phyloP scores from a whole-genome alignment of 2,113 vertebrate genomes.

The Coturnix japonica region DNA sequence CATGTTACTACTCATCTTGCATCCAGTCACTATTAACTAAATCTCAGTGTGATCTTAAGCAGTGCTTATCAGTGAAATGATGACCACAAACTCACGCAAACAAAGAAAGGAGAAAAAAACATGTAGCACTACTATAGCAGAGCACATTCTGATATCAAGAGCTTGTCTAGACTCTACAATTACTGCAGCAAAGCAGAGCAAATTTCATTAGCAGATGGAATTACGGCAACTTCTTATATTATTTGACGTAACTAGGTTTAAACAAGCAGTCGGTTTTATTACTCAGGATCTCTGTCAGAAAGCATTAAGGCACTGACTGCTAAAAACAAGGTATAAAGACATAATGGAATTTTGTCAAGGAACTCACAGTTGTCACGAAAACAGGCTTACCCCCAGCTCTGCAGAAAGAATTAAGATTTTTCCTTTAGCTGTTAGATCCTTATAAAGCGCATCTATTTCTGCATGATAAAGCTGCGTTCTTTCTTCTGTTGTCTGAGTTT shows the following conservation, averaged over 20 bases:
- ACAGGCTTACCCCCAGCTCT: conserved; percentile 87
- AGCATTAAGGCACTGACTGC: background rate
- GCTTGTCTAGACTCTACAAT: background rate
- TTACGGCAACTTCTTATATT: background rate
- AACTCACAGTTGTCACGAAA: background rate
- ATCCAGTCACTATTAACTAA: background rate
- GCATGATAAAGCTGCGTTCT: conserved; percentile 95
- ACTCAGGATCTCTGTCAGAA: background rate
- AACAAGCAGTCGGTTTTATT: background rate
- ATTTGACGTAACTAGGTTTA: background rate
- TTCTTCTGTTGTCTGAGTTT: conserved; percentile 97
- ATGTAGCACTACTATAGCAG: background rate
- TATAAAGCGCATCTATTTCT: conserved; percentile 96
- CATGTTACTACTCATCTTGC: rapidly evolving
- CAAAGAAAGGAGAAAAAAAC: background rate
- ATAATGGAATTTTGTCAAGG: background rate
- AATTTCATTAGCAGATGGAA: background rate
- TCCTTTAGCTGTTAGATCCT: conserved; percentile 94
- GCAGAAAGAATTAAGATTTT: conserved; percentile 92
- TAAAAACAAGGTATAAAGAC: background rate
- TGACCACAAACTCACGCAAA: background rate
- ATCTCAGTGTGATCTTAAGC: background rate
- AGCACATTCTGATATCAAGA: background rate
- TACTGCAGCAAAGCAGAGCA: background rate
- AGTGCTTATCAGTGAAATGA: background rate